Percentiles rank a stretch among this genome's conserved stretches.
These are phyloP conservation scores for Halcyon badia DNA, from an alignment of 2,797 vertebrate species.

Conservation along the genomic window DNA sequence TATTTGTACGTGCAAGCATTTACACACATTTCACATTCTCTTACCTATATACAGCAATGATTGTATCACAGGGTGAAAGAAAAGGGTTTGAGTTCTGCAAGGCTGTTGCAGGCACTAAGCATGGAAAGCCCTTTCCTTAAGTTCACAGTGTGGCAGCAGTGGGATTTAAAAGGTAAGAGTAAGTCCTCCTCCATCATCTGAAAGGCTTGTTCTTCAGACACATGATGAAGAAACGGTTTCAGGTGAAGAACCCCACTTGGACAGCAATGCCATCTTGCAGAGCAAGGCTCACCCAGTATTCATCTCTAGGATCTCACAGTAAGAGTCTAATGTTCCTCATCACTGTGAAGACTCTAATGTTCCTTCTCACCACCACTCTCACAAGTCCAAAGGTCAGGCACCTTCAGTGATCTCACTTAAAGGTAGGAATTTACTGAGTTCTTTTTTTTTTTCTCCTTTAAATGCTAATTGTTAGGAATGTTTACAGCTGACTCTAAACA, in stretches of 20 bases:
- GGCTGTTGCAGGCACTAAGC: not conserved
- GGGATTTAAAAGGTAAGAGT: not conserved
- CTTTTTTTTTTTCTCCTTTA: not conserved
- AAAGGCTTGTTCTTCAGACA: not conserved
- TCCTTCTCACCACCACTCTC: not conserved
- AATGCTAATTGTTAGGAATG: not conserved
- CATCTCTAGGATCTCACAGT: not conserved
- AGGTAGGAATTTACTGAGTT: not conserved
- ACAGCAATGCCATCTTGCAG: not conserved
- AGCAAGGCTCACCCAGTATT: not conserved
- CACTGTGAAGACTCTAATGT: not conserved
- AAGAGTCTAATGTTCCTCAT: not conserved
- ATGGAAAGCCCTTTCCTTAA: not conserved
- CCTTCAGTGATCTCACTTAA: no score
- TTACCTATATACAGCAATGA: not conserved
- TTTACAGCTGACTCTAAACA: not conserved
- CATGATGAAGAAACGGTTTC: accelerated
- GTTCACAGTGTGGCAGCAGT: not conserved
- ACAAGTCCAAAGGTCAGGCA: not conserved
- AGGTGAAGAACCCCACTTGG: not conserved
- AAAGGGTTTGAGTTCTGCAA: not conserved
- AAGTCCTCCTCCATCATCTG: not conserved
- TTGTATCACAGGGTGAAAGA: not conserved
- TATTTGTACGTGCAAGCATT: not conserved
- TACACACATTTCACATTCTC: not conserved